Percentiles rank a stretch among this genome's conserved stretches.
These are phyloP conservation scores for Gonatopus flavifemur DNA, from an alignment of 1,140 invertebrate species.

Conservation along the genomic window DNA sequence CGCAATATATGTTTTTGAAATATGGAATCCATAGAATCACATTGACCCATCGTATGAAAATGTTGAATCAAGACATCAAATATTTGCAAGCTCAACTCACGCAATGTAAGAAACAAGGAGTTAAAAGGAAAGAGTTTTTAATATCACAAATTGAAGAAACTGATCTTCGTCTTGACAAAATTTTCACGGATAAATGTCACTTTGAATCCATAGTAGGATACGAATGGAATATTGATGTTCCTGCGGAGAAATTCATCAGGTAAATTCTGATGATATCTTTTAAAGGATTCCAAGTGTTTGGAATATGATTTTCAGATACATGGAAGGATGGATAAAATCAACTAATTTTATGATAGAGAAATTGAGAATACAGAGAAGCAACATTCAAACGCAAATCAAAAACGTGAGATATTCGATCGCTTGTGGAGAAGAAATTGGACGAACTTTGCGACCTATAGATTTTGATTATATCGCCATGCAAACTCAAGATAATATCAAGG, in stretches of 20 bases:
- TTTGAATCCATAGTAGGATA: too few relatives aligned
- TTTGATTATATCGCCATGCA: conserved; percentile 62
- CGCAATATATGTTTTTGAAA: too few relatives aligned
- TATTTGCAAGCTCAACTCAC: conserved; percentile 45
- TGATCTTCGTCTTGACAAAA: conserved; percentile 49
- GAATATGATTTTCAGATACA: conserved; percentile 30
- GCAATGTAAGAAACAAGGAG: conserved; percentile 32
- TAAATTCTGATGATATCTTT: conserved; percentile 20
- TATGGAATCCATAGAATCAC: conserved; percentile 36
- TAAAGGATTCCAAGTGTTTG: not conserved
- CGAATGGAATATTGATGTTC: too few relatives aligned
- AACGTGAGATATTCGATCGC: conserved; percentile 55
- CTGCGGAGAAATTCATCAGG: conserved; percentile 59
- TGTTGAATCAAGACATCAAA: conserved; percentile 55
- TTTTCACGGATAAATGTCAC: too few relatives aligned
- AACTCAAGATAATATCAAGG: conserved; percentile 51
- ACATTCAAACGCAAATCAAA: conserved; percentile 54
- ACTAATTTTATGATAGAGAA: conserved; percentile 55
- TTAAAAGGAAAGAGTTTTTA: conserved; percentile 45
- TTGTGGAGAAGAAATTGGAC: conserved; percentile 55
- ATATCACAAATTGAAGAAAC: conserved; percentile 59
- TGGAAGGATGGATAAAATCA: conserved; percentile 58
- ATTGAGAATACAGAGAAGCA: conserved; percentile 56
- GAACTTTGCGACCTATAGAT: conserved; percentile 56
- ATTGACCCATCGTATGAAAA: conserved; percentile 43